A percentile compares a stretch with the other conserved stretches of the same genome.
phyloP scores from a whole-genome alignment of 2,888 invertebrate species.

The Gasteruption jaculator region DNA sequence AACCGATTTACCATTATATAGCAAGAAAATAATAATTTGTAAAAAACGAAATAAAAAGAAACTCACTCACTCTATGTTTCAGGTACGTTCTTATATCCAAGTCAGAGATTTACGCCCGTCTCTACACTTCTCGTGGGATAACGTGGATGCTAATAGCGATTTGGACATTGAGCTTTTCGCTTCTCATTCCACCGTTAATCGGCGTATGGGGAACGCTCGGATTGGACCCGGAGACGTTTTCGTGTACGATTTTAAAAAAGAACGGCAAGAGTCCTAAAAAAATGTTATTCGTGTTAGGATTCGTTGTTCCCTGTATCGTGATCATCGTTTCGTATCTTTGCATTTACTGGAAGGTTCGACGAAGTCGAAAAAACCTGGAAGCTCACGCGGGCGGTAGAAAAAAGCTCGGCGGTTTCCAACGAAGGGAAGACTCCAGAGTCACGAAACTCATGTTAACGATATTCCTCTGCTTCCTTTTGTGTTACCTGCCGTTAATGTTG shows the following conservation, averaged over 20 bases:
- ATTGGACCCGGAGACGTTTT: conserved; percentile 74
- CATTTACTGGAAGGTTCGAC: conserved; percentile 76
- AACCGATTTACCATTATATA: too few species aligned
- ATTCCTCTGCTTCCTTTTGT: conserved; percentile 79
- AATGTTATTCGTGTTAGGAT: conserved; percentile 76
- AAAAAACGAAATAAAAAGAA: too few species aligned
- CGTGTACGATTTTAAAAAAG: conserved; percentile 81
- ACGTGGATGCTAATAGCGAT: conserved; percentile 72
- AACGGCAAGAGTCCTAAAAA: conserved; percentile 79
- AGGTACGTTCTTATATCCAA: conserved; percentile 83
- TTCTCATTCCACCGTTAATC: conserved; percentile 71
- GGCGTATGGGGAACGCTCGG: conserved; percentile 84
- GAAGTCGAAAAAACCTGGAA: conserved; percentile 69
- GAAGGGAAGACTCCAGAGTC: conserved; percentile 72
- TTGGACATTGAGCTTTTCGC: conserved; percentile 64
- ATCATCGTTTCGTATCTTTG: conserved; percentile 83
- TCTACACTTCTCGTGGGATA: conserved; percentile 73
- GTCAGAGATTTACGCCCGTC: conserved; percentile 71
- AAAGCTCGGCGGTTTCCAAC: conserved; percentile 51
- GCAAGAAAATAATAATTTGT: too few species aligned
- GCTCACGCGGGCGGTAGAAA: conserved; percentile 63
- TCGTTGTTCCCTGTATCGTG: conserved; percentile 77
- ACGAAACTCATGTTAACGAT: conserved; percentile 85
- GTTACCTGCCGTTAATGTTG: conserved; percentile 84
- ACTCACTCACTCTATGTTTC: too few species aligned